These are phyloP conservation scores for Tenthredo livida DNA, from an alignment of 2,888 invertebrate species.

Conservation along the genomic window DNA sequence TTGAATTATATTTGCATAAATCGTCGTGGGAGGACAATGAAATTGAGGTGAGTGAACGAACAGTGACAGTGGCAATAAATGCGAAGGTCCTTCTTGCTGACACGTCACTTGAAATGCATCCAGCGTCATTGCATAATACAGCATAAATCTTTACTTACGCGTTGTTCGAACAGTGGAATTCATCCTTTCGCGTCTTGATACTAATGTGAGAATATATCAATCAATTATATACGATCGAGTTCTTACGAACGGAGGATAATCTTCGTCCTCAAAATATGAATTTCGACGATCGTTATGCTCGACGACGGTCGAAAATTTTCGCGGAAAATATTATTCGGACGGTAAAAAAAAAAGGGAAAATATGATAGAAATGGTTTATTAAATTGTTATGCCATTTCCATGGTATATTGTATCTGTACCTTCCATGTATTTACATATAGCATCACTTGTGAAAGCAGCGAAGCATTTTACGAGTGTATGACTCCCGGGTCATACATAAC, in stretches of 20 bases:
- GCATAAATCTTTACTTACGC: not conserved
- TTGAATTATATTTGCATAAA: slow-evolving; percentile 70
- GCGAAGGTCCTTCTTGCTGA: slow-evolving; percentile 43
- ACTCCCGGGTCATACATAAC: slow-evolving; percentile 43
- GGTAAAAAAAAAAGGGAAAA: too few relatives aligned
- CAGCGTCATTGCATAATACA: slow-evolving; percentile 34
- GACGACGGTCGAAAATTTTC: not conserved
- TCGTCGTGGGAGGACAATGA: slow-evolving; percentile 73
- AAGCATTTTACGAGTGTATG: slow-evolving; percentile 43
- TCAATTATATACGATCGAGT: not conserved
- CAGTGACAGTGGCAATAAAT: slow-evolving; percentile 49
- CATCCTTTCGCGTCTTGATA: not conserved
- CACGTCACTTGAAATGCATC: slow-evolving; percentile 50
- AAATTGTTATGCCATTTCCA: not conserved
- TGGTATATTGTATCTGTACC: not conserved
- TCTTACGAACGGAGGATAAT: too few relatives aligned
- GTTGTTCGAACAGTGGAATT: not conserved
- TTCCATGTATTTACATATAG: slow-evolving; percentile 19
- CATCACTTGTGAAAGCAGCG: slow-evolving; percentile 35
- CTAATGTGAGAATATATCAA: not conserved
- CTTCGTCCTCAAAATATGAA: too few relatives aligned
- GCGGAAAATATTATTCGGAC: not conserved
- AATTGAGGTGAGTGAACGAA: slow-evolving; percentile 53
- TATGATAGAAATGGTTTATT: not conserved
- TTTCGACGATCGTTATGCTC: not conserved